A percentile compares a stretch with the other conserved stretches of the same genome.
Conservation (phyloP, 2,797 vertebrate genomes). For the Muscicapa comitata region DNA sequence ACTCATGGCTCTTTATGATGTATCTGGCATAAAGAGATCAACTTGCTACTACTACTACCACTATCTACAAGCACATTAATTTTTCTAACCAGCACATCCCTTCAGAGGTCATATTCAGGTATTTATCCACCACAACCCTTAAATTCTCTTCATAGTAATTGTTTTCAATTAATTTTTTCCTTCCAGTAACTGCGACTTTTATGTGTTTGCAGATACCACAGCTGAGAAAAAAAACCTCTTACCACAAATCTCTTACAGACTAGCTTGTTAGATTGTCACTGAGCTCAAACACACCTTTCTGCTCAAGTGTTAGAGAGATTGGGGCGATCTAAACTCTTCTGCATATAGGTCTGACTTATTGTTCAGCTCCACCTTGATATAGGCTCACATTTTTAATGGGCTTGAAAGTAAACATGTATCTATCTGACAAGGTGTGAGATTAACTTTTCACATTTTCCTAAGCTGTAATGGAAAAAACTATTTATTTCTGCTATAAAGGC, state of each 20-base stretch:
- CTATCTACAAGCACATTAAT: slow-evolving; percentile 2
- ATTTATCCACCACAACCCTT: neutral
- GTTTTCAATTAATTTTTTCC: neutral
- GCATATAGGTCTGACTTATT: neutral
- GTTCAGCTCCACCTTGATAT: neutral
- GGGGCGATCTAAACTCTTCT: neutral
- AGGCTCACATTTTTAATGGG: neutral
- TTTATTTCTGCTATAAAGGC: neutral
- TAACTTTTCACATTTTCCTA: neutral
- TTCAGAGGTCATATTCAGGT: neutral
- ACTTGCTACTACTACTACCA: neutral
- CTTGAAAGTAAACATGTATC: neutral
- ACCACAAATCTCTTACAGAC: neutral
- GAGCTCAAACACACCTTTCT: neutral
- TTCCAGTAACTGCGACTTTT: neutral
- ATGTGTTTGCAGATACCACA: neutral
- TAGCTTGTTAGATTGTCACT: neutral
- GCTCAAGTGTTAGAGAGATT: neutral
- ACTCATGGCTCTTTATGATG: neutral
- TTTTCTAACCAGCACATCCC: neutral
- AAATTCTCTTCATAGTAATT: neutral
- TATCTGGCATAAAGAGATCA: neutral
- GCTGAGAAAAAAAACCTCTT: neutral
- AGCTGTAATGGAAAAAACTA: neutral
- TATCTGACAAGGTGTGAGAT: neutral